These are phyloP conservation scores for Ascidia mentula DNA, from an alignment of 23 tunicate species.

Conservation along the genomic window DNA sequence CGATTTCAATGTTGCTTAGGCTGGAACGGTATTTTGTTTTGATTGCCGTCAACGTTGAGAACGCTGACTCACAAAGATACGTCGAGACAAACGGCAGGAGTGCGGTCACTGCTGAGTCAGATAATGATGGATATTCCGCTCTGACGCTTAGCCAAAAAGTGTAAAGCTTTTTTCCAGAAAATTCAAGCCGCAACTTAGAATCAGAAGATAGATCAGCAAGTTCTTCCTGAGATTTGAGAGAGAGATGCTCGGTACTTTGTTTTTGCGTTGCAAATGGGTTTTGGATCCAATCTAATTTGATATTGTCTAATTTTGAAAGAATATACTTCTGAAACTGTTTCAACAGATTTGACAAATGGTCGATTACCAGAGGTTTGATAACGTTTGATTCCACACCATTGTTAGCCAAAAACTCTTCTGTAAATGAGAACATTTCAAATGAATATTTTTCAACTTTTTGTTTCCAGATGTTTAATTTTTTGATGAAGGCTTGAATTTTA, in stretches of 20 bases:
- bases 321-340: no score
- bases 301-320: no score
- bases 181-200: slow-evolving; percentile 39
- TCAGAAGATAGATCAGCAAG: slow-evolving; percentile 33
- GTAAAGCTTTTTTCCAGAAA: not conserved
- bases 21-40: slow-evolving; percentile 17
- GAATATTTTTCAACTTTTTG: no score
- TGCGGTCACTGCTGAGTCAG: slow-evolving; percentile 9
- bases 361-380: no score
- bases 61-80: not conserved
- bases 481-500: slow-evolving; percentile 44
- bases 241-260: slow-evolving; percentile 34
- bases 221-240: slow-evolving; percentile 38
- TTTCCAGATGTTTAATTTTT: slow-evolving; percentile 31
- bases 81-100: not conserved
- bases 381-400: no score
- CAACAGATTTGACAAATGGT: no score
- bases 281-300: no score
- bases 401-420: no score
- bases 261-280: no score
- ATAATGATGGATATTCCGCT: slow-evolving; percentile 18
- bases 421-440: no score
- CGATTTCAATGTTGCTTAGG: slow-evolving; percentile 3
- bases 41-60: no score
- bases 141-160: not conserved